Base-by-base conservation (phyloP, 53 echinoderm and acorn worm genomes). In the Holothuria leucospilota region DNA sequence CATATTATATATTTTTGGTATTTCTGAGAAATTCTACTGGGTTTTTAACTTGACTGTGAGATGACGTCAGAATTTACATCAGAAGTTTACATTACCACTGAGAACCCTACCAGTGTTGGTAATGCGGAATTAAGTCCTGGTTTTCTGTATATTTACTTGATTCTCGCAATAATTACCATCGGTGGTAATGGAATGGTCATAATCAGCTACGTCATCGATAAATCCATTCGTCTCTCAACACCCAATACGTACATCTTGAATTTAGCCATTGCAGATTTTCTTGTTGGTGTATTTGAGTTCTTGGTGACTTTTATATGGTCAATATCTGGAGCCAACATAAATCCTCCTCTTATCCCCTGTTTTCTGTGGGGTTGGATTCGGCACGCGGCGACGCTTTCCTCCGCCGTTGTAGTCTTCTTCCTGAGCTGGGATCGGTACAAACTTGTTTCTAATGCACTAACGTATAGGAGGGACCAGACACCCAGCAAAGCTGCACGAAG, bases 341-440 rank as follows among this genome's bases (percentile, higher is more conserved):
- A 61, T 10, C 65, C 67, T 21, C 4, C 34, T 8, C 23, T 26
- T 21, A 65, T 82, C 23, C 83, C 65, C 14, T 82, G 83, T 24
- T 82, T 82, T 23, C 20, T 82, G 13, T 82, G 65, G 65, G 83
- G 83, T 24, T 40, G 41, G 20, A 13, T 82, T n/a, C 83, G 67
- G 13, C 83, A 82, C 51, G 26, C 46, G 8, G 62, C 20, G 39
- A 66, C 49, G 20, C 64, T 82, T 29, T 67, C 42, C 25, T 82
- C 83, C 5, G 67, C 83, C 7, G 30, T 82, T 18, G 67, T 46
- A 7, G 52, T 64, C 15, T 21, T 41, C 4, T 34, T 82, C 63
- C 46, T 82, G 4, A 82, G 65, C 67, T 82, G 65, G 83, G 83
- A 82, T 28, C 83, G 83, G n/a, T 82, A 82, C 83, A 63, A 49